Percentiles rank a stretch among this genome's conserved stretches.
Evolutionary conservation across 2,888 invertebrate genomes (phyloP).

Genomic region (Halictus quadricinctus): DNA sequence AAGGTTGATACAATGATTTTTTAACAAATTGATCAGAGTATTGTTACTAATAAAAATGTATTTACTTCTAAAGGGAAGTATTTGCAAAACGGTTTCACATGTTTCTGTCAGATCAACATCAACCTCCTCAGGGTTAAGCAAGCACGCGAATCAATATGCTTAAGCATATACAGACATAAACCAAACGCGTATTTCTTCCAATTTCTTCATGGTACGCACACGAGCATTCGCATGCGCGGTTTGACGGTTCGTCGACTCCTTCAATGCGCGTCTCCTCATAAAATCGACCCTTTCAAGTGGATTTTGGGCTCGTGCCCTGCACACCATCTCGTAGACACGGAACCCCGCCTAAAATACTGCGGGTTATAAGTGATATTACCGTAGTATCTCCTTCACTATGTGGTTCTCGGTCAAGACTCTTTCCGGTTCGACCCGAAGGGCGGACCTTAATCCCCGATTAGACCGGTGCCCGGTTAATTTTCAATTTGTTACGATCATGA

Average conservation of each 20-base stretch:
- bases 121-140: background rate
- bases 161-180: constrained; percentile 5
- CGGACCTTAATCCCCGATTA: constrained; percentile 37
- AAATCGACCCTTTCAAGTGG: constrained; percentile 1
- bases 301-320: background rate
- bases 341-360: background rate
- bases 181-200: background rate
- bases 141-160: constrained; percentile 1
- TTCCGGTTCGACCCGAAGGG: background rate
- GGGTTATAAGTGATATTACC: constrained; percentile 29
- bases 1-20: too few species aligned
- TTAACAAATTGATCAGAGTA: background rate
- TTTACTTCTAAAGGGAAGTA: background rate
- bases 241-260: background rate
- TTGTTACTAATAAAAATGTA: background rate
- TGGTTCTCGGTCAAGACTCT: background rate
- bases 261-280: background rate
- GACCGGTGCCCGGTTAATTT: constrained; percentile 34
- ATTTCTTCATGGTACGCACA: background rate
- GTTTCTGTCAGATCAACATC: background rate
- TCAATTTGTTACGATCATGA: constrained; percentile 60
- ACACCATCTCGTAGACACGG: background rate
- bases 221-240: background rate
- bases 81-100: background rate
- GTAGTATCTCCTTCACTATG: constrained; percentile 5